phyloP scores from a whole-genome alignment of 2,113 vertebrate genomes.

The Myrmecobius fasciatus region DNA sequence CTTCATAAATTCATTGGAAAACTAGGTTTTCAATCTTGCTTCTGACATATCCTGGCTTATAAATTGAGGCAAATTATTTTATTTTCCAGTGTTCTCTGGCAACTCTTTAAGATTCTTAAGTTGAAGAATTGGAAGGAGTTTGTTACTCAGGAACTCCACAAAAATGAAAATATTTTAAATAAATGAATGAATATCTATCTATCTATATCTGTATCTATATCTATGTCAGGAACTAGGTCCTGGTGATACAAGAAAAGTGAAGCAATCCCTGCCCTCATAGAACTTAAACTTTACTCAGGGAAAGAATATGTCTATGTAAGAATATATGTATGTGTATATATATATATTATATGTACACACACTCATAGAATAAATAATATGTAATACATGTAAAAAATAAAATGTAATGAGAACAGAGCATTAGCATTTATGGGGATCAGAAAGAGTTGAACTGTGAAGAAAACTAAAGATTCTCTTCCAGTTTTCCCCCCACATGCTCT shows the following conservation, averaged over 20 bases:
- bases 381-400: background rate
- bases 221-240: too few species aligned
- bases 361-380: too few species aligned
- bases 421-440: background rate
- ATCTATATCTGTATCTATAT: too few species aligned
- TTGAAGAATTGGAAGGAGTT: background rate
- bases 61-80: background rate
- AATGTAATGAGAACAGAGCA: background rate
- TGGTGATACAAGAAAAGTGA: background rate
- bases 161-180: background rate
- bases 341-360: too few species aligned
- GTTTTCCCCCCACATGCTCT: background rate
- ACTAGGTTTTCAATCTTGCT: background rate
- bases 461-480: background rate
- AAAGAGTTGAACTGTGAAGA: background rate
- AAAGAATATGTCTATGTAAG: background rate
- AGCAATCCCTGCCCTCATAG: background rate
- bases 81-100: too few species aligned
- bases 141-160: background rate
- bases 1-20: background rate
- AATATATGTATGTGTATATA: background rate
- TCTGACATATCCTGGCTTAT: background rate
- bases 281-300: background rate
- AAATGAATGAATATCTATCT: too few species aligned
- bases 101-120: background rate